Evolutionary conservation across 2,888 invertebrate genomes (phyloP).

Genomic region (Nephrotoma flavescens): DNA sequence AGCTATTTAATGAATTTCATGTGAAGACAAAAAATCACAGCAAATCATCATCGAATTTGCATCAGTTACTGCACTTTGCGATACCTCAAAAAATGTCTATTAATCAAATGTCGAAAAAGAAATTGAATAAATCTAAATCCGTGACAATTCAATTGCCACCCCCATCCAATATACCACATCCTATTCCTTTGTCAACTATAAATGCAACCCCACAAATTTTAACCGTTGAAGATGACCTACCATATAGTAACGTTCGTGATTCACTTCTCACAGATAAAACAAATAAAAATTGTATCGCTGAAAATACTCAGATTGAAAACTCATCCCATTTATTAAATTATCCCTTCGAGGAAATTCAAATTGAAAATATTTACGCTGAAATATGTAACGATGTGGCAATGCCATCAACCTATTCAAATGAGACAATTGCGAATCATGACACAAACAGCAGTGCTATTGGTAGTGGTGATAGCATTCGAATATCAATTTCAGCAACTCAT

Average conservation of each 20-base stretch:
- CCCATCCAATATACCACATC: not conserved
- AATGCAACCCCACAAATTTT: constrained; percentile 10
- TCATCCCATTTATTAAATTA: constrained; percentile 20
- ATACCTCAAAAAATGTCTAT: constrained; percentile 36
- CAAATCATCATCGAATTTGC: constrained; percentile 46
- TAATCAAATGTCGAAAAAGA: constrained; percentile 35
- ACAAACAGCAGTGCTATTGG: not conserved
- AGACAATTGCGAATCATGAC: constrained; percentile 20
- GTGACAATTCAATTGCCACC: not conserved
- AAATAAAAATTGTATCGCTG: not conserved
- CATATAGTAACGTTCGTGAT: constrained; percentile 55
- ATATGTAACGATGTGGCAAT: constrained; percentile 35
- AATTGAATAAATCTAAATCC: constrained; percentile 13
- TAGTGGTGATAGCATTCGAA: not conserved
- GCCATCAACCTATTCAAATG: too few species aligned
- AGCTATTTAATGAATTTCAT: constrained; percentile 53
- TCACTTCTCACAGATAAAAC: constrained; percentile 33
- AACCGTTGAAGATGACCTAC: constrained; percentile 41
- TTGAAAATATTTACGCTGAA: constrained; percentile 57
- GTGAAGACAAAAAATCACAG: constrained; percentile 52
- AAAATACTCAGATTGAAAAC: not conserved
- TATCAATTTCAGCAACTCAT: not conserved
- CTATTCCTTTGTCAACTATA: not conserved
- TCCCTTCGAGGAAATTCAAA: not conserved
- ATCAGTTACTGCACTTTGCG: constrained; percentile 29